phyloP scores from a whole-genome alignment of 2,888 invertebrate genomes.

The Venusia cambrica region DNA sequence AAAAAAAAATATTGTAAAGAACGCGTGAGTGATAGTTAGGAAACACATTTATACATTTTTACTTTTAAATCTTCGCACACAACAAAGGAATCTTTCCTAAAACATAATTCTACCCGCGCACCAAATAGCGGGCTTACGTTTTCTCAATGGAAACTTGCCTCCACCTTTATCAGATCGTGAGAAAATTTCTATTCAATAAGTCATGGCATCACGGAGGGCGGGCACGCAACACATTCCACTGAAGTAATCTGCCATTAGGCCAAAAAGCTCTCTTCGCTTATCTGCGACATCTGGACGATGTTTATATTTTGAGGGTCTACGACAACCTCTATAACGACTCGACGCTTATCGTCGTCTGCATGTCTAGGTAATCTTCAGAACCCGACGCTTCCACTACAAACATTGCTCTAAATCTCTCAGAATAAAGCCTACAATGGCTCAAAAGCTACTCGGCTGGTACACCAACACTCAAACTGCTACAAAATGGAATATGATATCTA shows the following conservation, averaged over 20 bases:
- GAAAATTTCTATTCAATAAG: conserved; percentile 59
- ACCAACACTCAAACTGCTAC: conserved; percentile 40
- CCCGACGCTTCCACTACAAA: conserved; percentile 41
- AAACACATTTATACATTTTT: conserved; percentile 22
- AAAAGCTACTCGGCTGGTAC: conserved; percentile 32
- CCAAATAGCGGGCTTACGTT: conserved; percentile 21
- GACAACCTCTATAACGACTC: conserved; percentile 76
- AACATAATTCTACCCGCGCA: conserved; percentile 19
- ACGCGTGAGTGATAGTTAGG: conserved; percentile 3
- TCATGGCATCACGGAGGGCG: conserved; percentile 44
- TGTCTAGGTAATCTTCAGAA: conserved; percentile 65
- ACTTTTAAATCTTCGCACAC: conserved; percentile 28
- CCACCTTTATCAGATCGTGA: conserved; percentile 43
- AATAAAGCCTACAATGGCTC: conserved; percentile 44
- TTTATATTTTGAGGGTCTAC: conserved; percentile 77
- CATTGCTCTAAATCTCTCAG: conserved; percentile 40
- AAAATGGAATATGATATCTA: conserved; percentile 45
- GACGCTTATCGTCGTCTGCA: conserved; percentile 67
- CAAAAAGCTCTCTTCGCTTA: conserved; percentile 72
- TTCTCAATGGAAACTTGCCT: conserved; percentile 30
- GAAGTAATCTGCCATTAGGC: conserved; percentile 75
- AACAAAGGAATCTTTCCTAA: conserved; percentile 20
- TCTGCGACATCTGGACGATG: conserved; percentile 77
- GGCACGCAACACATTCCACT: conserved; percentile 56
- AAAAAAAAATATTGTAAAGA: neutral